Evolutionary conservation across 2,113 vertebrate genomes (phyloP).

Genomic region (Tetraodon nigroviridis): DNA sequence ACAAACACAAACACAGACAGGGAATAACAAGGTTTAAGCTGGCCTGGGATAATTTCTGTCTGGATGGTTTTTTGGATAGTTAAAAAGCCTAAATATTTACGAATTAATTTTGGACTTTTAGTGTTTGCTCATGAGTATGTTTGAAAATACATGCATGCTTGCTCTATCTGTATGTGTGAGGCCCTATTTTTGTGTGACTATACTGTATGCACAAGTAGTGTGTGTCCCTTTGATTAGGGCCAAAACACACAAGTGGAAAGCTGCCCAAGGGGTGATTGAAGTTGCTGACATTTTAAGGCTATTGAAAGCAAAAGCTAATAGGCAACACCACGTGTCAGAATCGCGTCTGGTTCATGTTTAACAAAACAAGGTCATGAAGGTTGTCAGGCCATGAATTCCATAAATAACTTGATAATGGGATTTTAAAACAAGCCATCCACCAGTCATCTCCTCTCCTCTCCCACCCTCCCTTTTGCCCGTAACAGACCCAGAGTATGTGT

Average conservation of each 20-base stretch:
- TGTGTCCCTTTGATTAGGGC: constrained; percentile 53
- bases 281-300: constrained; percentile 93
- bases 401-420: constrained; percentile 99
- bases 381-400: constrained; percentile 92
- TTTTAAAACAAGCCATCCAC: constrained; percentile 97
- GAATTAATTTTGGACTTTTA: constrained; percentile 17
- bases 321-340: constrained; percentile 83
- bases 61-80: constrained; percentile 17
- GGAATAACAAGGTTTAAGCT: constrained; percentile 42
- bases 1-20: constrained; percentile 56
- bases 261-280: constrained; percentile 86
- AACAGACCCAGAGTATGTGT: constrained; percentile 44
- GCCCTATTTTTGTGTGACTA: constrained; percentile 12
- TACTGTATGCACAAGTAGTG: constrained; percentile 9
- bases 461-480: constrained; percentile 47
- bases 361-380: constrained; percentile 96
- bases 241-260: constrained; percentile 61
- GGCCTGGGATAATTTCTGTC: constrained; percentile 18
- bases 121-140: constrained; percentile 9
- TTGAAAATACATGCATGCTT: constrained; percentile 4
- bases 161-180: background rate
- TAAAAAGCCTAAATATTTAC: constrained; percentile 7
- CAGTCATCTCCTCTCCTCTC: constrained; percentile 67
- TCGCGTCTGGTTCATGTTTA: constrained; percentile 99
- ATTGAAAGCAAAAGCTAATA: constrained; percentile 93